phyloP scores from a whole-genome alignment of 2,113 vertebrate genomes.

The Zingel zingel region DNA sequence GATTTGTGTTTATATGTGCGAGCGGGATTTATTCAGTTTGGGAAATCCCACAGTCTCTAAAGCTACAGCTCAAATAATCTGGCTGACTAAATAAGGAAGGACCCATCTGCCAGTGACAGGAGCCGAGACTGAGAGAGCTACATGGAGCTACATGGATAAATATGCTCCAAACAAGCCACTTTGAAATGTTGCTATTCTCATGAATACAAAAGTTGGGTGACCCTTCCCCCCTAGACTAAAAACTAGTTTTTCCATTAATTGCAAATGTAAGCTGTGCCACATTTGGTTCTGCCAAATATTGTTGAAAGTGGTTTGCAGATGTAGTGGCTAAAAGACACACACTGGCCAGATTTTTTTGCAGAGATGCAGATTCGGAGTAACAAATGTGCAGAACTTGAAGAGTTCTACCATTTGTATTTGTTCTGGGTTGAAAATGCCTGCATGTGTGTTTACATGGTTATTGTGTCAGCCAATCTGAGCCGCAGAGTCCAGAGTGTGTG shows the following conservation, averaged over 20 bases:
- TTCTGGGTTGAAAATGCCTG: conserved; percentile 51
- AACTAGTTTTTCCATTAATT: background rate
- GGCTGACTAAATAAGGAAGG: too few relatives aligned
- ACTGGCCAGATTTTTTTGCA: background rate
- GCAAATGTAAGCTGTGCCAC: background rate
- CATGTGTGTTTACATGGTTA: conserved; percentile 48
- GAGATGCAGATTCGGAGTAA: conserved; percentile 6
- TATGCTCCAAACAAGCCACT: too few relatives aligned
- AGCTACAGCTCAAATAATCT: too few relatives aligned
- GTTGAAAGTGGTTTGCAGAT: background rate
- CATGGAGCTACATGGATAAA: too few relatives aligned
- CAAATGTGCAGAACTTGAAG: conserved; percentile 20
- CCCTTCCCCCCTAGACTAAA: too few relatives aligned
- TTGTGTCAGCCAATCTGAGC: conserved; percentile 64
- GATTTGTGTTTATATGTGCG: too few relatives aligned
- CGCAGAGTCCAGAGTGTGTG: conserved; percentile 29
- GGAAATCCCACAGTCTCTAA: too few relatives aligned
- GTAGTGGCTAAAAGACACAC: background rate
- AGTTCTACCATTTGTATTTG: conserved; percentile 47
- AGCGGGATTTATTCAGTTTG: too few relatives aligned
- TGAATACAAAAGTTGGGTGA: too few relatives aligned
- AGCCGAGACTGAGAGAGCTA: too few relatives aligned
- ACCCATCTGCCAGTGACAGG: too few relatives aligned
- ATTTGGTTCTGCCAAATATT: background rate
- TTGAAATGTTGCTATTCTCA: too few relatives aligned